Percentiles rank a stretch among this genome's conserved stretches.
Evolutionary conservation across 2,888 invertebrate species (phyloP).

Genomic region (Onthophagus sagittarius): DNA sequence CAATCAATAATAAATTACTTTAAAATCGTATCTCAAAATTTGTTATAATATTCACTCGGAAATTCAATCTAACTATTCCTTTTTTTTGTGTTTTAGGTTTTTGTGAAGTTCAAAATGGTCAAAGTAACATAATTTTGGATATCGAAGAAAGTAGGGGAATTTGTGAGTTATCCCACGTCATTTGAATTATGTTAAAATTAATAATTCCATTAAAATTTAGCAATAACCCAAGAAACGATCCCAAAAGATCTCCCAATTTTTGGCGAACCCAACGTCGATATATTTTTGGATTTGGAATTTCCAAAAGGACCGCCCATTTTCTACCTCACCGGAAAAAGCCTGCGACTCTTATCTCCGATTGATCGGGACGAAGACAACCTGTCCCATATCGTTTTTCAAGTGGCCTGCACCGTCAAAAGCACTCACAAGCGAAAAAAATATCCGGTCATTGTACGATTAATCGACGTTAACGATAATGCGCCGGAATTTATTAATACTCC

Average conservation of each 20-base stretch:
- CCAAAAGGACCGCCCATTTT: slow-evolving; percentile 77
- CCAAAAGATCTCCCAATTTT: slow-evolving; percentile 79
- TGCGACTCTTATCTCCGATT: slow-evolving; percentile 74
- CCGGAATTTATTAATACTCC: slow-evolving; percentile 81
- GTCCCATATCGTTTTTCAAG: slow-evolving; percentile 86
- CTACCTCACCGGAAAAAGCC: slow-evolving; percentile 74
- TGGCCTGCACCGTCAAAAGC: slow-evolving; percentile 73
- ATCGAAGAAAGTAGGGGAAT: slow-evolving; percentile 84
- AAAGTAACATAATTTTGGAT: slow-evolving; percentile 85
- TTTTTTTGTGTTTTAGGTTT: no score
- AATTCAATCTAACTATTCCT: no score
- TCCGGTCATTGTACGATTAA: slow-evolving; percentile 84
- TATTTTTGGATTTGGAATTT: slow-evolving; percentile 74
- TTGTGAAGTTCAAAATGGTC: slow-evolving; percentile 84
- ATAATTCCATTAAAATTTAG: slow-evolving; percentile 53
- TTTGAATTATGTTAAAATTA: not conserved
- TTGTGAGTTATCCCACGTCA: slow-evolving; percentile 60
- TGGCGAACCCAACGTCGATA: slow-evolving; percentile 76
- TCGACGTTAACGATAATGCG: slow-evolving; percentile 87
- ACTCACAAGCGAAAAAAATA: slow-evolving; percentile 79
- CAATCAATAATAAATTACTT: no score
- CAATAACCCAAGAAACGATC: slow-evolving; percentile 76
- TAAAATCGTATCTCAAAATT: no score
- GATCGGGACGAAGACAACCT: slow-evolving; percentile 83
- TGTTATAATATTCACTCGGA: no score